These are phyloP conservation scores for Aporophyla nigra DNA, from an alignment of 2,888 invertebrate genomes.

Conservation along the genomic window DNA sequence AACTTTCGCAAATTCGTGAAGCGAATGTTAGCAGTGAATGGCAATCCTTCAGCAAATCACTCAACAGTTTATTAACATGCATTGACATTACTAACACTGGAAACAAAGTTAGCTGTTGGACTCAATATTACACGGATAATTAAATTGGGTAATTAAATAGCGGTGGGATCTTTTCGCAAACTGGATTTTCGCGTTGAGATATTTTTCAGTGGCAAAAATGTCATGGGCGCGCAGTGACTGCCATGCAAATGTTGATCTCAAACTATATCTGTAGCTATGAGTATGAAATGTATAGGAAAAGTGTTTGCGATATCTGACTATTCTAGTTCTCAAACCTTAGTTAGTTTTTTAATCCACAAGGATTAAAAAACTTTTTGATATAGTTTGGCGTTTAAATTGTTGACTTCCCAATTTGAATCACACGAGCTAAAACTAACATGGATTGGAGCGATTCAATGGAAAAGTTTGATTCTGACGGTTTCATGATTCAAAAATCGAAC, in stretches of 20 bases:
- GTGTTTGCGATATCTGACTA: neutral
- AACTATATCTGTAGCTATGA: too few species aligned
- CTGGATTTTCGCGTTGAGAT: too few species aligned
- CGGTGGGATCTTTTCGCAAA: too few species aligned
- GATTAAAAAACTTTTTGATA: too few species aligned
- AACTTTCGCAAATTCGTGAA: neutral
- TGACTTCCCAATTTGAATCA: neutral
- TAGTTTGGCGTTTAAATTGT: too few species aligned
- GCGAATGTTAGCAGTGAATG: neutral
- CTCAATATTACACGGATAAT: too few species aligned
- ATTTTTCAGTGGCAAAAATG: too few species aligned
- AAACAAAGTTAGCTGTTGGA: too few species aligned
- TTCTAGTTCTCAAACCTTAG: neutral
- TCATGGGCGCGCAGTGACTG: too few species aligned
- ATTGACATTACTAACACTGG: neutral
- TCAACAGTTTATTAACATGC: neutral
- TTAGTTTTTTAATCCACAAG: neutral
- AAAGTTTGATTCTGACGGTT: neutral
- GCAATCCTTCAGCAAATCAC: neutral
- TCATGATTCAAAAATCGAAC: conserved; percentile 28
- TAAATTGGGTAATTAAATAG: too few species aligned
- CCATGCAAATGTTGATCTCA: too few species aligned
- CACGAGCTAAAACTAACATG: neutral
- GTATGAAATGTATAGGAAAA: too few species aligned
- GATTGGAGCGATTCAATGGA: neutral